Evolutionary conservation across 37 sponge, comb jelly and placozoan genomes (phyloP).

Genomic region (Cliona cf. orientalis): DNA sequence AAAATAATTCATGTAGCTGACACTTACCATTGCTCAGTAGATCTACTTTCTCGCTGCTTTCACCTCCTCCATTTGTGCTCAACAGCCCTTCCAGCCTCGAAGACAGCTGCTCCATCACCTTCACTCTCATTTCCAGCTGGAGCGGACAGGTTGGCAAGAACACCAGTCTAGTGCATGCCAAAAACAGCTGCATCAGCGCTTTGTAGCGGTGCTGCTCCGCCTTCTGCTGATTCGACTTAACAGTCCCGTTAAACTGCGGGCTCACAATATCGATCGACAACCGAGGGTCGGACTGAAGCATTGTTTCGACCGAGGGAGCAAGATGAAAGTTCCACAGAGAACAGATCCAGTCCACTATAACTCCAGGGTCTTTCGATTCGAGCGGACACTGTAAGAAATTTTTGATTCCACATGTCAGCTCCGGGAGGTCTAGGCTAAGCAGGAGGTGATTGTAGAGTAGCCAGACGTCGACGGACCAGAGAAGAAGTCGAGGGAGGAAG

Average conservation of each 20-base stretch:
- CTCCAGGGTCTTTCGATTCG: neutral
- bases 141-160: constrained; percentile 12
- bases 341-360: constrained; percentile 41
- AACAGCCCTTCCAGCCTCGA: neutral
- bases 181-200: neutral
- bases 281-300: constrained; percentile 16
- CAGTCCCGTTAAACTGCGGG: too few species aligned
- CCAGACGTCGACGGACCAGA: constrained; percentile 84
- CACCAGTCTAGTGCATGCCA: neutral
- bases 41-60: too few species aligned
- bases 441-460: constrained; percentile 73
- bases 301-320: constrained; percentile 56
- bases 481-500: constrained; percentile 34
- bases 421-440: constrained; percentile 32
- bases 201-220: neutral
- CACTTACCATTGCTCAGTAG: too few species aligned
- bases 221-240: too few species aligned
- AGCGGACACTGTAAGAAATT: neutral
- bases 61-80: neutral
- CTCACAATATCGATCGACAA: too few species aligned
- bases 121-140: neutral
- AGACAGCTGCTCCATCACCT: neutral
- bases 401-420: constrained; percentile 29
- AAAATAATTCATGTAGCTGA: too few species aligned
- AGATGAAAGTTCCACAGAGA: constrained; percentile 74